phyloP scores from a whole-genome alignment of 2,797 vertebrate species.

The Natrix natrix region DNA sequence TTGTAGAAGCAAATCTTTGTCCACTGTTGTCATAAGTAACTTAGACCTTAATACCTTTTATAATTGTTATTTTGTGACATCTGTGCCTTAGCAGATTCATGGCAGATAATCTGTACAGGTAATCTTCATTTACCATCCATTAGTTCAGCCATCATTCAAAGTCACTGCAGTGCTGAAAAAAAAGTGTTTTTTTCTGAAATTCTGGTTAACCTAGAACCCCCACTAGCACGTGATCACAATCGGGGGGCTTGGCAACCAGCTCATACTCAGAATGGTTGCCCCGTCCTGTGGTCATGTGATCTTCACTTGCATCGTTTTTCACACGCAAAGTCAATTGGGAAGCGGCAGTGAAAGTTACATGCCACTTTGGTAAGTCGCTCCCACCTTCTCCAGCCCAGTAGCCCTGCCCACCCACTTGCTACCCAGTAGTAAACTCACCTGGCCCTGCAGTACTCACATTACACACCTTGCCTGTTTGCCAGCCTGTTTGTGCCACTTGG shows the following conservation, averaged over 20 bases:
- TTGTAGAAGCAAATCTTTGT: background rate
- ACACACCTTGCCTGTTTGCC: background rate
- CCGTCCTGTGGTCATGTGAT: background rate
- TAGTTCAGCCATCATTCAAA: background rate
- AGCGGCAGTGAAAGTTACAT: background rate
- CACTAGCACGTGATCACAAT: background rate
- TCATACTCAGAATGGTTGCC: background rate
- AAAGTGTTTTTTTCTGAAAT: background rate
- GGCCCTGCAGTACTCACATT: too few species aligned
- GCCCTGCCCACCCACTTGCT: background rate
- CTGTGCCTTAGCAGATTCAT: background rate
- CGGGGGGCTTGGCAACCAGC: background rate
- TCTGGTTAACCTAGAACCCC: background rate
- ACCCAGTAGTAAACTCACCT: too few species aligned
- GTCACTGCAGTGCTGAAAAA: background rate
- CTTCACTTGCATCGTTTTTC: background rate
- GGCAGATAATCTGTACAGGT: background rate
- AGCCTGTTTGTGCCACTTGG: background rate
- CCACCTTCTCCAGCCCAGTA: background rate
- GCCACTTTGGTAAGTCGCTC: background rate
- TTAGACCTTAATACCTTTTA: background rate
- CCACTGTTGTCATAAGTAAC: background rate
- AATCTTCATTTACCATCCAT: background rate
- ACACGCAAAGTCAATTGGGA: background rate
- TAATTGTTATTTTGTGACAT: background rate